phyloP scores from a whole-genome alignment of 1,140 invertebrate genomes.

The Micrasema minimum region DNA sequence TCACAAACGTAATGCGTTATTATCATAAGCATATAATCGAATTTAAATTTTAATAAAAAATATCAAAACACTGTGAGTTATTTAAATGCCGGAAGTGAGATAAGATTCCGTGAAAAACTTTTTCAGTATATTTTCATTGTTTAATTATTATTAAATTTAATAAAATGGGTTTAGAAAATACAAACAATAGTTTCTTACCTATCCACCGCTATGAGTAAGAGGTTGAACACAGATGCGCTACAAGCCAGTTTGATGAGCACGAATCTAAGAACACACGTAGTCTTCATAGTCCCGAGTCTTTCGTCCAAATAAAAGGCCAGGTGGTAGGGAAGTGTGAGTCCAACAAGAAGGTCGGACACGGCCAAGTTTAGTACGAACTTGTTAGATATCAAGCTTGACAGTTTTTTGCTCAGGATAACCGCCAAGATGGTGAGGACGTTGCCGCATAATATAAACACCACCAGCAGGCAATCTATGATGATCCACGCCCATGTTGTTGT shows the following conservation, averaged over 20 bases:
- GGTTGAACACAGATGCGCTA: slow-evolving; percentile 81
- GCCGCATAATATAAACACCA: slow-evolving; percentile 73
- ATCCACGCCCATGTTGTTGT: slow-evolving; percentile 69
- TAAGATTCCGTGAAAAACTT: too few relatives aligned
- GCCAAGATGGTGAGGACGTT: slow-evolving; percentile 80
- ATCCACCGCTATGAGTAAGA: slow-evolving; percentile 85
- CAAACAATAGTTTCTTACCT: slow-evolving; percentile 57
- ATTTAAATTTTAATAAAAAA: too few relatives aligned
- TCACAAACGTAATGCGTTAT: neutral
- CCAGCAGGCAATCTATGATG: slow-evolving; percentile 71
- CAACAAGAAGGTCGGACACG: slow-evolving; percentile 79
- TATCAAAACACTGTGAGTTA: too few relatives aligned
- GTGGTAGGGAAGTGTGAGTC: slow-evolving; percentile 78
- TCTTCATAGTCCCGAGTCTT: slow-evolving; percentile 67
- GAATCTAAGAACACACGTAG: slow-evolving; percentile 75
- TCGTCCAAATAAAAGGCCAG: slow-evolving; percentile 74
- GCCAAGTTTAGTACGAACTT: slow-evolving; percentile 79
- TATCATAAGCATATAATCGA: too few relatives aligned
- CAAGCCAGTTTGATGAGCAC: slow-evolving; percentile 77
- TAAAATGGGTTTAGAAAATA: neutral
- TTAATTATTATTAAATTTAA: too few relatives aligned
- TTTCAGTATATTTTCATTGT: too few relatives aligned
- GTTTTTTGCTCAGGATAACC: slow-evolving; percentile 71
- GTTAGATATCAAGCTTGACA: slow-evolving; percentile 74
- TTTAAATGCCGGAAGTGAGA: too few relatives aligned